Percentiles rank a stretch among this genome's conserved stretches.
Evolutionary conservation across 2,888 invertebrate species (phyloP).

Genomic region (Epiblema foenella): DNA sequence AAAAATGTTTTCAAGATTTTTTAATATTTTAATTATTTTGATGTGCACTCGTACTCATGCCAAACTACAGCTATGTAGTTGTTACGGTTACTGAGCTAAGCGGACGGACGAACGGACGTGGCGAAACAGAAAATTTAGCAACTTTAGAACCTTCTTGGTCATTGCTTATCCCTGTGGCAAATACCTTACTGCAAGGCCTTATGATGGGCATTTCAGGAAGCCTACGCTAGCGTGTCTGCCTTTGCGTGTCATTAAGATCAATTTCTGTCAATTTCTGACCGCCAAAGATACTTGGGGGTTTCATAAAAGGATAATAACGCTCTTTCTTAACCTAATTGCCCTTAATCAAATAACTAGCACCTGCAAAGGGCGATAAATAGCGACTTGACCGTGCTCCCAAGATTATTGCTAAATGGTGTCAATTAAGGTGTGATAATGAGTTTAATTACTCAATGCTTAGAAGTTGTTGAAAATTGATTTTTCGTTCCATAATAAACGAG

Average conservation of each 20-base stretch:
- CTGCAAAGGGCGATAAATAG: not conserved
- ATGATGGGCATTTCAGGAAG: no score
- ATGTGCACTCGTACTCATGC: no score
- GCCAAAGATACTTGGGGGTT: not conserved
- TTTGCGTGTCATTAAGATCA: not conserved
- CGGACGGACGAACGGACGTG: no score
- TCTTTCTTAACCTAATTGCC: not conserved
- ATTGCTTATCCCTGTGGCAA: no score
- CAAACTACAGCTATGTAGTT: no score
- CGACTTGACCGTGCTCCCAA: not conserved
- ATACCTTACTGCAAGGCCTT: no score
- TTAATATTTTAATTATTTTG: no score
- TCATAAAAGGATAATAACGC: conserved; percentile 2
- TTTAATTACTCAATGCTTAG: not conserved
- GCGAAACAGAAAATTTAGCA: no score
- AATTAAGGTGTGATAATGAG: not conserved
- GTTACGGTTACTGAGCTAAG: no score
- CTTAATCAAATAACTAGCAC: conserved; percentile 1
- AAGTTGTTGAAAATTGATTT: not conserved
- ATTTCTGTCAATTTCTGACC: not conserved
- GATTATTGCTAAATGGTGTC: no score
- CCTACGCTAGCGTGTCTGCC: not conserved
- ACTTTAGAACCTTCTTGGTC: no score
- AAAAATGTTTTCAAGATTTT: no score
- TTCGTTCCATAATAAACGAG: not conserved